These are phyloP conservation scores for Eupeodes luniger DNA, from an alignment of 2,888 invertebrate species.

Conservation along the genomic window DNA sequence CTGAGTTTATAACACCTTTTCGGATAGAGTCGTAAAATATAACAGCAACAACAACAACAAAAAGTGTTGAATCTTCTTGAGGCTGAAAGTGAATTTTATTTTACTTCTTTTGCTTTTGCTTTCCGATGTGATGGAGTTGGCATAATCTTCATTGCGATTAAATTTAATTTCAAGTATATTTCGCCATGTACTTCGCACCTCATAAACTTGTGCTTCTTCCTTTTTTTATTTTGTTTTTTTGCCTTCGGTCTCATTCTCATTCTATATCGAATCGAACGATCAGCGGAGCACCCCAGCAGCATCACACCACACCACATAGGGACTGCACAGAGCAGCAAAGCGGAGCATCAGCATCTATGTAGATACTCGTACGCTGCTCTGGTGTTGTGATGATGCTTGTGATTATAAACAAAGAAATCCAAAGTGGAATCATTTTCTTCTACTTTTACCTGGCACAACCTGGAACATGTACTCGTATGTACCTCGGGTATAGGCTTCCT, in stretches of 20 bases:
- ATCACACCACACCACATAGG: background rate
- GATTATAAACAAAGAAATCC: slow-evolving; percentile 60
- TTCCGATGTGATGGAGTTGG: slow-evolving; percentile 37
- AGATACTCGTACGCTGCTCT: background rate
- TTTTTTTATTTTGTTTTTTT: background rate
- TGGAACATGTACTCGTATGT: slow-evolving; percentile 15
- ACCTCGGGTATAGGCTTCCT: slow-evolving; percentile 10
- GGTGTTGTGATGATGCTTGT: background rate
- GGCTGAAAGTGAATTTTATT: slow-evolving; percentile 46
- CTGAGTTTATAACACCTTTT: slow-evolving; percentile 28
- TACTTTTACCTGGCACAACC: slow-evolving; percentile 6
- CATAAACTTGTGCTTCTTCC: slow-evolving; percentile 57
- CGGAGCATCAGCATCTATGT: background rate
- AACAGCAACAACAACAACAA: slow-evolving; percentile 13
- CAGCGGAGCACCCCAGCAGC: slow-evolving; percentile 38
- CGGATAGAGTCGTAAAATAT: slow-evolving; percentile 36
- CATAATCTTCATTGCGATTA: slow-evolving; percentile 70
- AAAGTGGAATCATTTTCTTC: slow-evolving; percentile 36
- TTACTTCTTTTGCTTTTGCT: background rate
- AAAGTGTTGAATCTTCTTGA: slow-evolving; percentile 33
- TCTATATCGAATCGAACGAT: slow-evolving; percentile 55
- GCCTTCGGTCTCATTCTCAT: slow-evolving; percentile 22
- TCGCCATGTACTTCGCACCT: slow-evolving; percentile 75
- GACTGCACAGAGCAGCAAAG: background rate
- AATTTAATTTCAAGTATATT: slow-evolving; percentile 75